Percentiles rank a stretch among this genome's conserved stretches.
phyloP scores from a whole-genome alignment of 2,113 vertebrate genomes.

The Ictalurus punctatus region DNA sequence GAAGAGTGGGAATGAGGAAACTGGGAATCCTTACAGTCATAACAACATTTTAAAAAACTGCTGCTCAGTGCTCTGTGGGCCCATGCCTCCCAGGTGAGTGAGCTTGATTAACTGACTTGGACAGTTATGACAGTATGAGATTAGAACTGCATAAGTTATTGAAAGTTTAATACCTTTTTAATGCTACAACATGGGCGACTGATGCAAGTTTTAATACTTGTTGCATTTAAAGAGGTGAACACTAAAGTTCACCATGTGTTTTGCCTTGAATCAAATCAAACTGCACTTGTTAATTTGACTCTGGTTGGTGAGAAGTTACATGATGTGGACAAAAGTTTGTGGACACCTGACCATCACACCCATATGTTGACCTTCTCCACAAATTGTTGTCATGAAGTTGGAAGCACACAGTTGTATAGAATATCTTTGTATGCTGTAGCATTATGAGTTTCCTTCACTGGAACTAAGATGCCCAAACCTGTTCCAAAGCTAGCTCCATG shows the following conservation, averaged over 20 bases:
- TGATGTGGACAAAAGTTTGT: not conserved
- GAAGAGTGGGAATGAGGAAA: slow-evolving; percentile 82
- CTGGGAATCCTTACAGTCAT: slow-evolving; percentile 91
- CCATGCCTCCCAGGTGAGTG: slow-evolving; percentile 88
- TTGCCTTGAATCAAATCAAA: not conserved
- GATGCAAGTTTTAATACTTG: not conserved
- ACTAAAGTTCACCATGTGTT: not conserved
- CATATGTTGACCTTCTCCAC: not conserved
- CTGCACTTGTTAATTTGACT: not conserved
- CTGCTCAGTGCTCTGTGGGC: slow-evolving; percentile 88
- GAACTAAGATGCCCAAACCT: not conserved
- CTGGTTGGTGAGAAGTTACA: not conserved
- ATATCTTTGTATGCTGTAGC: not conserved
- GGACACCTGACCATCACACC: not conserved
- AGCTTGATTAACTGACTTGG: not conserved
- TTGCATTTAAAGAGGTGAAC: not conserved
- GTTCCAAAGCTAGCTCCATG: too few relatives aligned
- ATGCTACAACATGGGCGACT: not conserved
- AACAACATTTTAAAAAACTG: slow-evolving; percentile 90
- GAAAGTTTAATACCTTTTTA: not conserved
- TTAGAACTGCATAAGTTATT: not conserved
- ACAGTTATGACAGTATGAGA: not conserved
- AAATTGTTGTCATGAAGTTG: not conserved
- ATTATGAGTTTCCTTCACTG: not conserved
- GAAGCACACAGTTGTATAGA: not conserved